A percentile compares a stretch with the other conserved stretches of the same genome.
phyloP scores from a whole-genome alignment of 2,888 invertebrate genomes.

The Campopleginae sp. region DNA sequence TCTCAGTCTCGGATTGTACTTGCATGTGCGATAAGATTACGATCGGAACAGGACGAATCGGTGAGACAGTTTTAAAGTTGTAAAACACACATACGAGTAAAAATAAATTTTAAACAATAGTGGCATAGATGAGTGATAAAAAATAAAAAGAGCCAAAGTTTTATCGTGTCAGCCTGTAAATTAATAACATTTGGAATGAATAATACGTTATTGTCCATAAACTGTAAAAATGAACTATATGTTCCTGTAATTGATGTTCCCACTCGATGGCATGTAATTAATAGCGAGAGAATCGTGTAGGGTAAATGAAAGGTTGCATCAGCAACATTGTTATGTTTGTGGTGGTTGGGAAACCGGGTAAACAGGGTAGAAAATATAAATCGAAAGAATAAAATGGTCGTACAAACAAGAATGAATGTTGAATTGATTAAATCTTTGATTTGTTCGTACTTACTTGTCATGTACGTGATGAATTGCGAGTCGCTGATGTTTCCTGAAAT shows the following conservation, averaged over 20 bases:
- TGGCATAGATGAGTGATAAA: background rate
- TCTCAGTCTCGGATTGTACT: background rate
- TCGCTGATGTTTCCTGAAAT: constrained; percentile 84
- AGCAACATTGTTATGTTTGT: background rate
- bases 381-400: background rate
- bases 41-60: constrained; percentile 16
- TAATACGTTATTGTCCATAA: background rate
- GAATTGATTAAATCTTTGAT: background rate
- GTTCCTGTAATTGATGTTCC: background rate
- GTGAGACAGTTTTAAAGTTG: constrained; percentile 62
- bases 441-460: constrained; percentile 82
- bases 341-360: background rate
- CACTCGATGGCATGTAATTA: background rate
- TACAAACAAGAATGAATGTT: background rate
- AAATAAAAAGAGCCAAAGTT: background rate
- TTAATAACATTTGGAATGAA: background rate
- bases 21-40: constrained; percentile 16
- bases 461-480: constrained; percentile 83
- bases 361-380: background rate
- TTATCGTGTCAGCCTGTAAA: constrained; percentile 2
- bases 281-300: background rate
- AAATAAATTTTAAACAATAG: constrained; percentile 48
- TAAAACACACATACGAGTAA: constrained; percentile 30
- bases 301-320: background rate
- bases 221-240: background rate